Conservation (phyloP, 2,797 vertebrate species). For the Octomys mimax region DNA sequence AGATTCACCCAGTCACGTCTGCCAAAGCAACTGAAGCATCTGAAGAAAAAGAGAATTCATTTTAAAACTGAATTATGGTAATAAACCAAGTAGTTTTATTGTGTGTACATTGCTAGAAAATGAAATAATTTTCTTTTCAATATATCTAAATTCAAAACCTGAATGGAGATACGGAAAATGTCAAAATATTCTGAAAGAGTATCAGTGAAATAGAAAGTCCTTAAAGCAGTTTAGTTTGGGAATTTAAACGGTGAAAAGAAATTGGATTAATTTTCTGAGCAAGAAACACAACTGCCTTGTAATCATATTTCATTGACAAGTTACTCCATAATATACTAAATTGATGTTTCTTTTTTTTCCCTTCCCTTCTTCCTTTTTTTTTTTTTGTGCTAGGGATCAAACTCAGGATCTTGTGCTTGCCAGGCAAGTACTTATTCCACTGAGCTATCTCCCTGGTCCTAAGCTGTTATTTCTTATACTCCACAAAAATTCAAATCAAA, state of each 20-base stretch:
- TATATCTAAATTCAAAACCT: conserved; percentile 30
- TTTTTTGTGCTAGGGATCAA: too few species aligned
- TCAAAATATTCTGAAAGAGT: conserved; percentile 50
- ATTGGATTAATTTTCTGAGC: conserved; percentile 58
- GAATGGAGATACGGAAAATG: conserved; percentile 29
- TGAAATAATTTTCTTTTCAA: conserved; percentile 41
- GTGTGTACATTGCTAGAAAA: neutral
- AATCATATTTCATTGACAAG: conserved; percentile 54
- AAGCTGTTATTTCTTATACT: conserved; percentile 5
- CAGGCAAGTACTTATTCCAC: too few species aligned
- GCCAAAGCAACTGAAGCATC: neutral
- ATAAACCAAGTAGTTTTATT: conserved; percentile 13
- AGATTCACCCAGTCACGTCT: neutral
- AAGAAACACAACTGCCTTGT: neutral
- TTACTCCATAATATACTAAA: conserved; percentile 22
- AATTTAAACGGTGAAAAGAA: conserved; percentile 59
- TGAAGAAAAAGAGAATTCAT: conserved; percentile 34
- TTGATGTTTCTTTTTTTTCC: neutral
- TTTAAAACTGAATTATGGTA: conserved; percentile 11
- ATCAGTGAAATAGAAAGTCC: conserved; percentile 39
- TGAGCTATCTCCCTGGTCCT: neutral
- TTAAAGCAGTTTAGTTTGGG: conserved; percentile 27
- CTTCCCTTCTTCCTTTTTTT: too few species aligned
- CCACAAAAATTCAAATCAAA: neutral
- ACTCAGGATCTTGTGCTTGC: too few species aligned